Conservation (phyloP, 64 coral and sea anemone species). For the Cladopsammia gracilis region DNA sequence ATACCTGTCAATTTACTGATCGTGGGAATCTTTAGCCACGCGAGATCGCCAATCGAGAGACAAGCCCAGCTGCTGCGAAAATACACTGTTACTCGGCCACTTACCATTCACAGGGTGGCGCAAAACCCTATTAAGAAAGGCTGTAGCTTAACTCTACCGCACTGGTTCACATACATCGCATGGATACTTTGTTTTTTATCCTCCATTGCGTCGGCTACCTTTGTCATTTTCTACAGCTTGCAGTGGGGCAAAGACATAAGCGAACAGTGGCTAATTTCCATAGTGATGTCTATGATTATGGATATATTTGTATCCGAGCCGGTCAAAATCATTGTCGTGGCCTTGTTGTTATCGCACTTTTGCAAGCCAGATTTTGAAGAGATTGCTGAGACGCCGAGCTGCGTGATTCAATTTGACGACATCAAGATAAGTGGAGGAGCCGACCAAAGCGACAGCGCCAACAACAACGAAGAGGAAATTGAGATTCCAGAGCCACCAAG, state of each 20-base stretch:
- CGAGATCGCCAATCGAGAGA: background rate
- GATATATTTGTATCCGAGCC: constrained; percentile 67
- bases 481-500: constrained; percentile 42
- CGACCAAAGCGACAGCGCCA: background rate
- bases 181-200: constrained; percentile 54
- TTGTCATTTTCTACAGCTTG: constrained; percentile 58
- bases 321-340: background rate
- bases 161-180: constrained; percentile 13
- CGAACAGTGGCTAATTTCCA: constrained; percentile 59
- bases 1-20: constrained; percentile 49
- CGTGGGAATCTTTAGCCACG: constrained; percentile 36
- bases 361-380: background rate
- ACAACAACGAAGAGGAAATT: background rate
- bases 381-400: background rate
- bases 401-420: background rate
- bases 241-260: constrained; percentile 51
- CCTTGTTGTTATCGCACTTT: constrained; percentile 15
- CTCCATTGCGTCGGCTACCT: constrained; percentile 8
- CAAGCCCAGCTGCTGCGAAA: background rate
- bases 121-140: background rate
- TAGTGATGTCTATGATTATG: constrained; percentile 30
- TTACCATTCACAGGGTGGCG: constrained; percentile 8
- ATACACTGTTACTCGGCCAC: background rate
- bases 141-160: background rate
- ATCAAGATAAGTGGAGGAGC: background rate